Evolutionary conservation across 2,113 vertebrate species (phyloP).

Genomic region (Passer montanus): DNA sequence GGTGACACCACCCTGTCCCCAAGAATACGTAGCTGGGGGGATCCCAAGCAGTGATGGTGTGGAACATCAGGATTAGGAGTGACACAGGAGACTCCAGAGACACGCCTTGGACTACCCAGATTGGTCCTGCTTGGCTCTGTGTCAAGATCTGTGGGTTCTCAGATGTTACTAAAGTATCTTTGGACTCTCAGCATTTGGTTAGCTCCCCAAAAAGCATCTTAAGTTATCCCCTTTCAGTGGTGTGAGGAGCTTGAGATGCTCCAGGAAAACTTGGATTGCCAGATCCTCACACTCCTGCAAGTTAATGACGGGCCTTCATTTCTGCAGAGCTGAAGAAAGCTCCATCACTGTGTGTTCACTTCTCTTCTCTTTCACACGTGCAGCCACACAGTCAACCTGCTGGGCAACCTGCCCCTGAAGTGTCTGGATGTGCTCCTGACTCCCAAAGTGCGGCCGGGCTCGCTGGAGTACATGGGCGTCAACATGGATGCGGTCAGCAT

Average conservation of each 20-base stretch:
- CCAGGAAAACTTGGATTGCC: accelerated
- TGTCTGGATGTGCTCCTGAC: constrained; percentile 88
- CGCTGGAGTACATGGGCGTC: constrained; percentile 88
- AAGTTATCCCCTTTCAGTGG: not conserved
- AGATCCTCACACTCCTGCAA: not conserved
- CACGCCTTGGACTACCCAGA: not conserved
- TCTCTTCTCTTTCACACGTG: not conserved
- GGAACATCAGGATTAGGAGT: not conserved
- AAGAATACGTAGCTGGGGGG: not conserved
- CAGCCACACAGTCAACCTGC: constrained; percentile 89
- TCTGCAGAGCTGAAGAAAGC: not conserved
- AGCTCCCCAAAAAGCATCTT: not conserved
- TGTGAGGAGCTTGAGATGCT: not conserved
- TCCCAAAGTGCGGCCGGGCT: constrained; percentile 83
- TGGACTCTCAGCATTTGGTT: not conserved
- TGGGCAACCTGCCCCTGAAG: constrained; percentile 88
- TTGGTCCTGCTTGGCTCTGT: not conserved
- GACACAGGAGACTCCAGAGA: not conserved
- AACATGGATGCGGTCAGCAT: constrained; percentile 90
- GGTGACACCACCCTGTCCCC: not conserved
- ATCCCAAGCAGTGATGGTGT: not conserved
- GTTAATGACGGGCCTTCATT: accelerated
- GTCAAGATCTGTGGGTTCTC: not conserved
- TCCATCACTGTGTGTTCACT: not conserved
- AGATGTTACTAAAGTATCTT: not conserved